Percentiles rank a stretch among this genome's conserved stretches.
Conservation (phyloP, 1,140 invertebrate species). For the Plectrocnemia conspersa region DNA sequence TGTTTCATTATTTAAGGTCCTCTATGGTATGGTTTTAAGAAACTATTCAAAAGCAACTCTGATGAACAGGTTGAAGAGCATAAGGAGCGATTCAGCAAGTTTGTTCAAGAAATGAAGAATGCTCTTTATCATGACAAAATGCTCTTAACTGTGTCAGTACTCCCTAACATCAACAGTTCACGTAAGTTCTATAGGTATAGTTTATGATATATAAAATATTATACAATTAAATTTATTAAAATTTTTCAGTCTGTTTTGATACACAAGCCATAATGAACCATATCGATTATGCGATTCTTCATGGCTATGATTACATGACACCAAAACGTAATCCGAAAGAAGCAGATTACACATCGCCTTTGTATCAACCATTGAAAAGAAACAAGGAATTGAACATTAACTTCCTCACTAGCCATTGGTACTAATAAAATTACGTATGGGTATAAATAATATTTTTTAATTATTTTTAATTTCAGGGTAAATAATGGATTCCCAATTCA, state of each 20-base stretch:
- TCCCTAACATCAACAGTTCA: constrained; percentile 73
- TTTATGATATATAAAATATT: not conserved
- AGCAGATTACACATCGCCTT: constrained; percentile 67
- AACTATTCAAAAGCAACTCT: constrained; percentile 63
- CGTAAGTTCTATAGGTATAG: constrained; percentile 47
- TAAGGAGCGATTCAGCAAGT: constrained; percentile 67
- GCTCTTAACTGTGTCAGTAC: constrained; percentile 61
- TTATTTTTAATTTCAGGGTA: constrained; percentile 48
- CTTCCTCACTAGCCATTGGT: constrained; percentile 59
- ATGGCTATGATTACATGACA: constrained; percentile 75
- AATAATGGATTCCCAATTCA: constrained; percentile 59
- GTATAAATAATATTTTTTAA: not conserved
- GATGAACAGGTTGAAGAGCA: constrained; percentile 75
- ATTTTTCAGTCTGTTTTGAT: constrained; percentile 70
- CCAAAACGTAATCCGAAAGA: constrained; percentile 68
- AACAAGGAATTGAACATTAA: constrained; percentile 64
- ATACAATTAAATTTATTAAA: not conserved
- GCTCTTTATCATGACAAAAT: constrained; percentile 61
- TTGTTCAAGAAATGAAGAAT: constrained; percentile 69
- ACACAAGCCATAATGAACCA: constrained; percentile 64
- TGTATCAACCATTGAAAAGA: constrained; percentile 66
- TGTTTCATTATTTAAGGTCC: constrained; percentile 44
- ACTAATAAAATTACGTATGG: constrained; percentile 27
- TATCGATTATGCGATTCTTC: constrained; percentile 74
- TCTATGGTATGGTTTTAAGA: constrained; percentile 70